phyloP scores from a whole-genome alignment of 2,797 vertebrate genomes.

The Picus viridis region DNA sequence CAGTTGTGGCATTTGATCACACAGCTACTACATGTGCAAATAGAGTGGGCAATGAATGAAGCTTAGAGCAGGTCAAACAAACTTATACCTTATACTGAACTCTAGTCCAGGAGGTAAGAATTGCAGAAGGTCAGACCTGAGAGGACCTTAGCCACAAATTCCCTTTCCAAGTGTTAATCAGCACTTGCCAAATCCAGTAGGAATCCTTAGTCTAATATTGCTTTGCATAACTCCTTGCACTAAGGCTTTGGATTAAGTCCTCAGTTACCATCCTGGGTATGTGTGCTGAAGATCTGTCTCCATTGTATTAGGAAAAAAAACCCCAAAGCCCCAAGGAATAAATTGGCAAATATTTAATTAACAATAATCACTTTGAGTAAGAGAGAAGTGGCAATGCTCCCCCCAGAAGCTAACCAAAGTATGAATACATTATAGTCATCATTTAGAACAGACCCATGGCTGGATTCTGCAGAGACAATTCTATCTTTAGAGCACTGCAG shows the following conservation, averaged over 20 bases:
- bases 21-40: not conserved
- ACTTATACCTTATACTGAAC: not conserved
- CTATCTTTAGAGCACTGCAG: not conserved
- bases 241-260: not conserved
- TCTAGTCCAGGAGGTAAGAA: not conserved
- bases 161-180: not conserved
- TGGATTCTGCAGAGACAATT: not conserved
- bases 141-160: not conserved
- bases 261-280: not conserved
- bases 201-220: not conserved
- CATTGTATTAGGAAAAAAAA: not conserved
- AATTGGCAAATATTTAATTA: conserved; percentile 6
- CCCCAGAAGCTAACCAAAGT: not conserved
- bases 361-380: not conserved
- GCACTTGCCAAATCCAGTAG: not conserved
- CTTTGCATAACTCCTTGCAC: not conserved
- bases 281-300: not conserved
- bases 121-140: not conserved
- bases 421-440: not conserved
- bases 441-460: not conserved
- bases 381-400: not conserved
- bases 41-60: not conserved
- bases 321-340: too few relatives aligned
- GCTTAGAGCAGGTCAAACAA: not conserved
- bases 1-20: not conserved